Base-by-base conservation (phyloP, 2,113 vertebrate species). In the Saccopteryx leptura region DNA sequence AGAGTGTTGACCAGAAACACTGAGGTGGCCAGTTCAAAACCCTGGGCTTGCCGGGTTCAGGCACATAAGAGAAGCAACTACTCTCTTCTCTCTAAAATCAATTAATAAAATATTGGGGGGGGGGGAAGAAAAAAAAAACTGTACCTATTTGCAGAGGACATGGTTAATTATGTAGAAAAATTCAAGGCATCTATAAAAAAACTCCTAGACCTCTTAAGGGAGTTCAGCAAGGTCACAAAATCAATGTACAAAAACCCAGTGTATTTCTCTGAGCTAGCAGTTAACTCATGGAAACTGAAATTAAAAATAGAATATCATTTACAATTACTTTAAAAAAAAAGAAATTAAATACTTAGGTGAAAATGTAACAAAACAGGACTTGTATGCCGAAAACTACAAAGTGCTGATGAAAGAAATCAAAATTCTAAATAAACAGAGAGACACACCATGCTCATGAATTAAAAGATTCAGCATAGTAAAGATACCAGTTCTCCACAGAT, bases 291-390 rank as follows among this genome's bases (percentile, higher is more conserved):
- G 33, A 56, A 82, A 81, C n/a, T 63, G 78, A 93, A 90, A 60
- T 26, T 72, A n/a, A 81, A 54, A 88, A 66, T 46, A 33, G 4
- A 74, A 69, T 54, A 60, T 28, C n/a, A 48, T 81, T 85, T 85
- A 61, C 9, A 76, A 54, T 85, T 54, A 75, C 28, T 58, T 5
- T 79, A 78, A 69, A 81, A 7, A 84, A 78, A 69, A 81, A 75
- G 21, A 8, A 33, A 76, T 9, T 7, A 63, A 50, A 63, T 26
- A 60, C 58, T 66, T 46, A 7, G 14, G 31, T 50, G 15, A 66
- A 79, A 74, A 66, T 84, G 72, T 74, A 90, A 89, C 11, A 61
- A 85, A 89, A 85, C 26, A 71, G 31, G 33, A 79, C 18, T 68
- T 48, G 7, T 50, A 31, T 54, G 54, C 11, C 24, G 60, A 14